Evolutionary conservation across 2,797 vertebrate species (phyloP).

Genomic region (Melanotaenia boesemani): DNA sequence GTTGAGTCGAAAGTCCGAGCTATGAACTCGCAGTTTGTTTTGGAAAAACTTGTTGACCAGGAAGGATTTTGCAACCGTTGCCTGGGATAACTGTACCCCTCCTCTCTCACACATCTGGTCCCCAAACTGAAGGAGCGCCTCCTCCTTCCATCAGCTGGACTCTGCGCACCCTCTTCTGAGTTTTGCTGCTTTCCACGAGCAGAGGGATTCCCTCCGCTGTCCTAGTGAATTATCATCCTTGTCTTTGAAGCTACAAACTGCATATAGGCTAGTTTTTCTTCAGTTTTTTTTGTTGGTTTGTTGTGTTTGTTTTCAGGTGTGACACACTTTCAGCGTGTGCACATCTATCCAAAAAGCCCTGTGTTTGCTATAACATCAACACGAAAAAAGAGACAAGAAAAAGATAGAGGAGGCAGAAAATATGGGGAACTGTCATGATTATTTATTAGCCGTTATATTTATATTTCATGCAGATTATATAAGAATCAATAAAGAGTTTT

Average conservation of each 20-base stretch:
- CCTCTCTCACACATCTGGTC: constrained; percentile 70
- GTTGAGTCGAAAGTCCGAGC: constrained; percentile 18
- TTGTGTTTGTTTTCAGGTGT: constrained; percentile 9
- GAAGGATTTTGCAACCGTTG: constrained; percentile 49
- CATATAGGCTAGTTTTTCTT: background rate
- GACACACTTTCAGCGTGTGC: background rate
- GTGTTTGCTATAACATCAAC: background rate
- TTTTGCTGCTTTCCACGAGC: constrained; percentile 9
- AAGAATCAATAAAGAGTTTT: background rate
- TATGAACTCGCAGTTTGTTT: constrained; percentile 37
- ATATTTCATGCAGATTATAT: background rate
- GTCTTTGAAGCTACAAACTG: constrained; percentile 4
- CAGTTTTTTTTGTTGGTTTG: background rate
- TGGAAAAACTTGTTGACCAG: constrained; percentile 36
- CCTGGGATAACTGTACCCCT: constrained; percentile 48
- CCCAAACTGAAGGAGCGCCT: constrained; percentile 55
- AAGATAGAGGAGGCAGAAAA: background rate
- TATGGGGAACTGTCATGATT: too few species aligned
- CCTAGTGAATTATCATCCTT: background rate
- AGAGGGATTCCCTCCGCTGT: constrained; percentile 28
- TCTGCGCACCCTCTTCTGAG: constrained; percentile 31
- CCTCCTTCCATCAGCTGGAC: constrained; percentile 19
- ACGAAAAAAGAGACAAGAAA: background rate
- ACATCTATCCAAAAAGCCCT: background rate
- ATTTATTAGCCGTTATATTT: background rate